phyloP scores from a whole-genome alignment of 2,888 invertebrate species.

The Bruchidius siliquastri region DNA sequence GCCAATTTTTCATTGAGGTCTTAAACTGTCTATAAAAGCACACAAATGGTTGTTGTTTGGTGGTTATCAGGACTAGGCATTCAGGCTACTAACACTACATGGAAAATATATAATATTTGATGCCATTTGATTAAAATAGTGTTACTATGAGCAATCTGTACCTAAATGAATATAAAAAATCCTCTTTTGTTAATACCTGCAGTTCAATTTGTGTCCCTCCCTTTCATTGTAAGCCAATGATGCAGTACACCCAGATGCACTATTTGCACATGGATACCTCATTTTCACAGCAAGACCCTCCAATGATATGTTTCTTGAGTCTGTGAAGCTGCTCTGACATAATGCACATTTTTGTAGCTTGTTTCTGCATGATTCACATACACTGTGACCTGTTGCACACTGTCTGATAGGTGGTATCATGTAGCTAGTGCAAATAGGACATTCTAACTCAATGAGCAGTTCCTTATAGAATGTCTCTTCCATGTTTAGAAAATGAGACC shows the following conservation, averaged over 20 bases:
- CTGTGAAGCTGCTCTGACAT: slow-evolving; percentile 27
- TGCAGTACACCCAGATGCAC: slow-evolving; percentile 21
- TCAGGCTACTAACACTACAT: too few relatives aligned
- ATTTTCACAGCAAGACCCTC: slow-evolving; percentile 28
- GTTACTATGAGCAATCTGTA: too few relatives aligned
- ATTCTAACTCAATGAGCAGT: slow-evolving; percentile 27
- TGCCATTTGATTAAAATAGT: too few relatives aligned
- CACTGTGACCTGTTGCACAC: slow-evolving; percentile 38
- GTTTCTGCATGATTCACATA: slow-evolving; percentile 34
- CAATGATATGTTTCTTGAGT: slow-evolving; percentile 26
- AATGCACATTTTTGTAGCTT: slow-evolving; percentile 26
- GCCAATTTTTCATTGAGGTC: too few relatives aligned
- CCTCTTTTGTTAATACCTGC: slow-evolving; percentile 6
- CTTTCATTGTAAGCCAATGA: slow-evolving; percentile 23
- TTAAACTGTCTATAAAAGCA: too few relatives aligned
- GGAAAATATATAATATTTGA: too few relatives aligned
- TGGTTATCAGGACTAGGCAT: too few relatives aligned
- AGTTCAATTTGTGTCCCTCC: slow-evolving; percentile 24
- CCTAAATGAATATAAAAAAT: too few relatives aligned
- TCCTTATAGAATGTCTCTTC: slow-evolving; percentile 3
- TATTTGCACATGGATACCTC: slow-evolving; percentile 29
- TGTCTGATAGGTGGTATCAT: slow-evolving; percentile 41
- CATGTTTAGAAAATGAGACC: neutral
- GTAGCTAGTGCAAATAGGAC: slow-evolving; percentile 39
- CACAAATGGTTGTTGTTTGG: too few relatives aligned